Conservation (phyloP, 2,888 invertebrate genomes). For the Drosophila stalkeri region DNA sequence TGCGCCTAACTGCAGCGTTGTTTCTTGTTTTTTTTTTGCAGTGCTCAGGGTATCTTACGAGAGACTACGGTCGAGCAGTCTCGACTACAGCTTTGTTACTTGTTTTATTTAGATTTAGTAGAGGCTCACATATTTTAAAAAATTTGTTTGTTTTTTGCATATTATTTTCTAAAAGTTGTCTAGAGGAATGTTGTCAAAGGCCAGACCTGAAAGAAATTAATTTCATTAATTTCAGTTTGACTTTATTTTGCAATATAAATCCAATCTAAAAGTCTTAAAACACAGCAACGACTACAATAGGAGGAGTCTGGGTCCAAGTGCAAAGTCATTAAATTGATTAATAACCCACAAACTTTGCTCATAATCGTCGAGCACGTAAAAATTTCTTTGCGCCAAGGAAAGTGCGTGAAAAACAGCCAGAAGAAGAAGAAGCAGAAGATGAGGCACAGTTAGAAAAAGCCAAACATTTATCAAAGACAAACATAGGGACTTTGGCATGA, state of each 20-base stretch:
- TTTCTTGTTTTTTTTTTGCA: too few relatives aligned
- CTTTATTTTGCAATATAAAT: conserved; percentile 69
- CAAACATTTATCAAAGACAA: conserved; percentile 66
- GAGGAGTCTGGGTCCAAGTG: conserved; percentile 41
- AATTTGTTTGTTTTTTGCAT: conserved; percentile 1
- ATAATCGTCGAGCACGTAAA: conserved; percentile 67
- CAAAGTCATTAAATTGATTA: conserved; percentile 78
- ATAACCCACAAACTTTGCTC: conserved; percentile 75
- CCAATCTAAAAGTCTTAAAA: conserved; percentile 67
- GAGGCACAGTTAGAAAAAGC: conserved; percentile 15
- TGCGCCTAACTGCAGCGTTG: too few relatives aligned
- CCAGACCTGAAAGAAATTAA: conserved; percentile 58
- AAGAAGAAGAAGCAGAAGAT: background rate
- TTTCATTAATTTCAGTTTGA: conserved; percentile 61
- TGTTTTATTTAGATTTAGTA: too few relatives aligned
- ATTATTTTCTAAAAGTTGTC: conserved; percentile 1
- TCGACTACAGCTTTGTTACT: too few relatives aligned
- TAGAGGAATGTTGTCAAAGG: conserved; percentile 28
- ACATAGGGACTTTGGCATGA: conserved; percentile 26
- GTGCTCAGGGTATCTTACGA: too few relatives aligned
- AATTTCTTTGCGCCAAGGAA: conserved; percentile 41
- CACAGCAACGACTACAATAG: conserved; percentile 19
- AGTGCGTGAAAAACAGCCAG: conserved; percentile 21
- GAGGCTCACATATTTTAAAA: too few relatives aligned
- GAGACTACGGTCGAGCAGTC: too few relatives aligned